Percentiles rank a stretch among this genome's conserved stretches.
phyloP scores from a whole-genome alignment of 2,113 vertebrate species.

The Mastomys coucha region DNA sequence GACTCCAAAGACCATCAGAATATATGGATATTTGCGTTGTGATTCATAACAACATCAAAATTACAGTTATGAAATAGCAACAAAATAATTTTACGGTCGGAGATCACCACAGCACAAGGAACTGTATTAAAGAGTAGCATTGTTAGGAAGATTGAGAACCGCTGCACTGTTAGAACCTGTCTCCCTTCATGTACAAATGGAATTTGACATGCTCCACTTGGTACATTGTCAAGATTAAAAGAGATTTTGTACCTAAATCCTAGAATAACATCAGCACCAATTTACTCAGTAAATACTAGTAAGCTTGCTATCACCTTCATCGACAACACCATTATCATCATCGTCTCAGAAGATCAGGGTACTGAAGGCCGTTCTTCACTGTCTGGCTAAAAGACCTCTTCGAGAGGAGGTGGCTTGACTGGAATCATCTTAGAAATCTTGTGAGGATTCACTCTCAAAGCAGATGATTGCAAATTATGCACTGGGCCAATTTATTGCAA shows the following conservation, averaged over 20 bases:
- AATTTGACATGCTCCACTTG: not conserved
- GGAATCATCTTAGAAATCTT: not conserved
- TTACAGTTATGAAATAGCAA: not conserved
- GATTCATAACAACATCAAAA: not conserved
- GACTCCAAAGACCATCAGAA: not conserved
- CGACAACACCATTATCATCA: not conserved
- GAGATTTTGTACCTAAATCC: not conserved
- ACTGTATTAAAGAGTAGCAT: not conserved
- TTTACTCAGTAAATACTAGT: not conserved
- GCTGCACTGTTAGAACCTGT: not conserved
- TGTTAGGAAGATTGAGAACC: not conserved
- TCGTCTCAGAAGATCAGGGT: not conserved
- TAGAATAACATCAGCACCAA: not conserved
- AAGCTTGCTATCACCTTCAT: not conserved
- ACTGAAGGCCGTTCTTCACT: not conserved
- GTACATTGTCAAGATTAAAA: not conserved
- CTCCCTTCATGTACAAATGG: not conserved
- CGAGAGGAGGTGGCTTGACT: not conserved
- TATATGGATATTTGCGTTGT: not conserved
- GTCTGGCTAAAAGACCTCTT: not conserved
- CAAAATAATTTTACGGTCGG: not conserved
- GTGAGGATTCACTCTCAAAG: conserved; percentile 59
- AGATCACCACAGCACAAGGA: not conserved
- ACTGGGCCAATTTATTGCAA: conserved; percentile 3
- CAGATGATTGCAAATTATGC: not conserved